Evolutionary conservation across 2,113 vertebrate genomes (phyloP).

Genomic region (Laticauda laticaudata): DNA sequence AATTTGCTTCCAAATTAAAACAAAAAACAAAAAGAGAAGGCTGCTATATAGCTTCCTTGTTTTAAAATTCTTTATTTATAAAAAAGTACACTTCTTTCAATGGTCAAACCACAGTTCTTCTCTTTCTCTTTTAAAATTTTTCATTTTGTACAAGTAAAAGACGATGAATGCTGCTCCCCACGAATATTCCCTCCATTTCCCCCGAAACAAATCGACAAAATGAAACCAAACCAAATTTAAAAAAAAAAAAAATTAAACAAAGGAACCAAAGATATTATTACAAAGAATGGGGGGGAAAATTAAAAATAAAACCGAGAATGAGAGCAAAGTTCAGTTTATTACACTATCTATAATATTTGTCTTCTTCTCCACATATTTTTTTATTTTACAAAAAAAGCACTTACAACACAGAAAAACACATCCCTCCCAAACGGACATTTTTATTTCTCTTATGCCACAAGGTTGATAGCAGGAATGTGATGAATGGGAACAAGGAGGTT

Average conservation of each 20-base stretch:
- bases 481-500: background rate
- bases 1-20: background rate
- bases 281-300: conserved; percentile 56
- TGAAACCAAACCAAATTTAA: no score
- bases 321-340: conserved; percentile 45
- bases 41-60: conserved; percentile 43
- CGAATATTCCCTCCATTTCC: conserved; percentile 54
- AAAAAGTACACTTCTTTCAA: conserved; percentile 79
- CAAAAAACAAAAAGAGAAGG: background rate
- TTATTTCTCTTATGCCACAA: conserved; percentile 49
- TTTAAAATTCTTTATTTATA: conserved; percentile 83
- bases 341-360: conserved; percentile 34
- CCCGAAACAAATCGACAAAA: conserved; percentile 31
- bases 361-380: conserved; percentile 40
- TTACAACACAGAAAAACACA: conserved; percentile 61
- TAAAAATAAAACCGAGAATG: conserved; percentile 4
- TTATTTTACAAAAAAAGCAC: conserved; percentile 52
- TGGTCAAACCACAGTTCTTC: conserved; percentile 72
- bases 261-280: conserved; percentile 50
- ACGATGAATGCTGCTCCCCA: conserved; percentile 67
- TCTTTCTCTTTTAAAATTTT: conserved; percentile 44
- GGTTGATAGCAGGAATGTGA: conserved; percentile 32
- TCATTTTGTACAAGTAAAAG: conserved; percentile 77
- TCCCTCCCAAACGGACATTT: background rate
- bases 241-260: conserved; percentile 44